Base-by-base conservation (phyloP, 1,140 invertebrate species). In the Saccostrea cuccullata region DNA sequence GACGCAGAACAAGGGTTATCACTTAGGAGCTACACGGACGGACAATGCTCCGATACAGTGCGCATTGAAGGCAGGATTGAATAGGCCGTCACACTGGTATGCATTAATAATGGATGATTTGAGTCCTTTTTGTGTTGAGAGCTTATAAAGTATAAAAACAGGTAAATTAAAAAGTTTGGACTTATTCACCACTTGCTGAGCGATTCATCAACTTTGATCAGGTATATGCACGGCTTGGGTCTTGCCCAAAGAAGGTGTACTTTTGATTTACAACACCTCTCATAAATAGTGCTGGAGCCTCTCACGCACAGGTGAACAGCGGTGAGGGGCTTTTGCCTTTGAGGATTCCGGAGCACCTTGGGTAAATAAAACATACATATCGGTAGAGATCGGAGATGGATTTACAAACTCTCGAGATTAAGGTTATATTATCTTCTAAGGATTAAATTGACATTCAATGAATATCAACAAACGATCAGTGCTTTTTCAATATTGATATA, bases 111-210 rank as follows among this genome's bases (percentile, higher is more conserved):
- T 77, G 70, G 26, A 77, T 77, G 70, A 77, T 77, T 77, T 77
- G 70, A 77, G 15, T 36, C 47, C 23, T 30, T 77, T 36, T 77
- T 26, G 70, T 77, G 70, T 30, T 36, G 26, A 77, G 26, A 26
- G 70, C 26, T 77, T 77, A 77, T 26, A 30, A 77, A 77, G 26
- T 30, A 36, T 36, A 77, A 26, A 77, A 77, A 77, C 70, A 26
- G 70, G 70, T 77, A 77, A 77, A 77, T 77, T 77, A 77, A 77
- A 77, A 77, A 36, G 23, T 77, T 77, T 77, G 70, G 26, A 77
- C 58, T 64, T 64, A 26, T 77, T 77, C 30, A 77, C 70, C 70
- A 77, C 70, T 77, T 77, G 70, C 70, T 77, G 26, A 30, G 70
- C 30, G 70, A 77, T 77, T 77, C 70, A 77, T 77, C 70, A 77